phyloP scores from a whole-genome alignment of 2,888 invertebrate genomes.

The Eubasilissa splendida region DNA sequence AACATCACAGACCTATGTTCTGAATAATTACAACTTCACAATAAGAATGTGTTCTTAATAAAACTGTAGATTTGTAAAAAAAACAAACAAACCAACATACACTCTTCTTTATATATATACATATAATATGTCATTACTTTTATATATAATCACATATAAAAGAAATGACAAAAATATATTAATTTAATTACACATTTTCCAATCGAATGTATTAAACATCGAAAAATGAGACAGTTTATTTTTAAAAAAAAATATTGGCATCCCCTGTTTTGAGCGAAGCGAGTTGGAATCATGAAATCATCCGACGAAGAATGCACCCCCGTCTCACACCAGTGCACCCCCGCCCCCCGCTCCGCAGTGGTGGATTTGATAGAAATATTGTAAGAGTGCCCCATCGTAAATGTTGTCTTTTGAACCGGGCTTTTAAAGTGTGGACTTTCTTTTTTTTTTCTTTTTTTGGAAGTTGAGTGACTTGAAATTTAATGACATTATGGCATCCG shows the following conservation, averaged over 20 bases:
- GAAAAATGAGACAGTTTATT: too few relatives aligned
- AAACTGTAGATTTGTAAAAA: too few relatives aligned
- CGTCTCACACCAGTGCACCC: not conserved
- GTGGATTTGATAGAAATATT: not conserved
- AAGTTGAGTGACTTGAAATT: slow-evolving; percentile 20
- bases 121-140: too few relatives aligned
- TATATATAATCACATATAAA: too few relatives aligned
- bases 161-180: too few relatives aligned
- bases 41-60: too few relatives aligned
- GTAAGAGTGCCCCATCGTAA: slow-evolving; percentile 13
- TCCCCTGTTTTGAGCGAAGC: slow-evolving; percentile 2
- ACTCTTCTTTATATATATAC: too few relatives aligned
- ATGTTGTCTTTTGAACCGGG: slow-evolving; percentile 27
- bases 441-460: slow-evolving; percentile 6
- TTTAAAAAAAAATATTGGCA: not conserved
- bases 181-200: too few relatives aligned
- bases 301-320: slow-evolving; percentile 1
- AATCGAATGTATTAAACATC: too few relatives aligned
- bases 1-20: too few relatives aligned
- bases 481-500: slow-evolving; percentile 16
- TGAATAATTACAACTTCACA: too few relatives aligned
- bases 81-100: too few relatives aligned
- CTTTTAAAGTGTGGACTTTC: slow-evolving; percentile 21
- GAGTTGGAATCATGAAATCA: slow-evolving; percentile 30
- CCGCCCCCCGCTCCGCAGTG: not conserved